Evolutionary conservation across 2,888 invertebrate species (phyloP).

Genomic region (Scaeva pyrastri): DNA sequence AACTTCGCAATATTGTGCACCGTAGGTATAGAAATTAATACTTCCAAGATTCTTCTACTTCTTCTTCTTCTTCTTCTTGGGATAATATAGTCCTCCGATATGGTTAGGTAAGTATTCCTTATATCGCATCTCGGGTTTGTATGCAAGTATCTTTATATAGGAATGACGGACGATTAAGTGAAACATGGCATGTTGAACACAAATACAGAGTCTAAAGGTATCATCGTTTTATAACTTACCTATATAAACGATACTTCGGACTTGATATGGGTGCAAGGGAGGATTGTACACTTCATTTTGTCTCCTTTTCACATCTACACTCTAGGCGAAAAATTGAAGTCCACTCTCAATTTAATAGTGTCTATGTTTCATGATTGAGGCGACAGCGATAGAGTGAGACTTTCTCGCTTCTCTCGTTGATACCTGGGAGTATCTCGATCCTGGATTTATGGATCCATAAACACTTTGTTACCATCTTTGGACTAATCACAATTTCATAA

Average conservation of each 20-base stretch:
- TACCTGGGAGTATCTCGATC: no score
- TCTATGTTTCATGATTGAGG: no score
- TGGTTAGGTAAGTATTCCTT: background rate
- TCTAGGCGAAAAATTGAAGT: no score
- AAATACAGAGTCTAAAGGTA: conserved; percentile 4
- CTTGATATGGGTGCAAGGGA: background rate
- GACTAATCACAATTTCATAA: no score
- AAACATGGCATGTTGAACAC: conserved; percentile 38
- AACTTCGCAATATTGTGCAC: no score
- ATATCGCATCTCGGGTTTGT: no score
- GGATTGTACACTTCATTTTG: conserved; percentile 15
- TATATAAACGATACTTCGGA: background rate
- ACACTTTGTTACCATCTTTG: no score
- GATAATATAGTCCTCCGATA: conserved; percentile 13
- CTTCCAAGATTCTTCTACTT: conserved; percentile 40
- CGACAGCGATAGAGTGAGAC: no score
- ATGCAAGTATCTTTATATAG: background rate
- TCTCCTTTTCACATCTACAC: no score
- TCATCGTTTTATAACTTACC: background rate
- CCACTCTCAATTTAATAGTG: no score
- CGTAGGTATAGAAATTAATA: conserved; percentile 31
- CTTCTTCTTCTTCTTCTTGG: conserved; percentile 25
- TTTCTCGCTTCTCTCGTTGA: no score
- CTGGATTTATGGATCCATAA: no score
- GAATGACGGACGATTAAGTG: conserved; percentile 35